Percentiles rank a stretch among this genome's conserved stretches.
These are phyloP conservation scores for Nannoperca obscura DNA, from an alignment of 2,797 vertebrate species.

Conservation along the genomic window DNA sequence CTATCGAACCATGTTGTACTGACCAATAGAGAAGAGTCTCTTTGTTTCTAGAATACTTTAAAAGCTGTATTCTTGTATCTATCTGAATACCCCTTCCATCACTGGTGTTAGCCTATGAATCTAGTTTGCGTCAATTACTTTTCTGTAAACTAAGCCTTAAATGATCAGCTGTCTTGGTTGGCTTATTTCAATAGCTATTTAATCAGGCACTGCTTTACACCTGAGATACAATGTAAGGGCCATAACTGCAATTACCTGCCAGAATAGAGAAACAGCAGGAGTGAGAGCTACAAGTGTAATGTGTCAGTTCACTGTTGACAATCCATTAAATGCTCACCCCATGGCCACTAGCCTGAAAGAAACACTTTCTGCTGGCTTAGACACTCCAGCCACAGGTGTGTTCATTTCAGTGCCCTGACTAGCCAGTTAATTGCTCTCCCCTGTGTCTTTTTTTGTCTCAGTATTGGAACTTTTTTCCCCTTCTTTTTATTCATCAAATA, in stretches of 20 bases:
- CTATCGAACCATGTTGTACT: too few species aligned
- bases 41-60: too few species aligned
- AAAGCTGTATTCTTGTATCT: too few species aligned
- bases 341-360: conserved; percentile 15
- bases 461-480: background rate
- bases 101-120: background rate
- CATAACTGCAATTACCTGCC: conserved; percentile 41
- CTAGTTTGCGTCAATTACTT: conserved; percentile 1
- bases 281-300: conserved; percentile 35
- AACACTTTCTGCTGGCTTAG: conserved; percentile 13
- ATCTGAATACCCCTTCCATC: background rate
- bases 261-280: conserved; percentile 52
- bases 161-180: conserved; percentile 8
- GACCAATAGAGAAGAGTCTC: too few species aligned
- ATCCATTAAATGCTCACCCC: conserved; percentile 36
- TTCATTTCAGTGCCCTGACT: conserved; percentile 19
- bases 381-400: conserved; percentile 27
- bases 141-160: background rate
- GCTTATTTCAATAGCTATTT: conserved; percentile 25
- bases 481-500: background rate
- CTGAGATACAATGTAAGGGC: conserved; percentile 22
- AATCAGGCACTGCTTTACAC: conserved; percentile 23
- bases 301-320: conserved; percentile 39
- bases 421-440: conserved; percentile 12
- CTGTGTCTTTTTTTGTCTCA: conserved; percentile 7